Evolutionary conservation across 2,113 vertebrate genomes (phyloP).

Genomic region (Dermatemys mawii): DNA sequence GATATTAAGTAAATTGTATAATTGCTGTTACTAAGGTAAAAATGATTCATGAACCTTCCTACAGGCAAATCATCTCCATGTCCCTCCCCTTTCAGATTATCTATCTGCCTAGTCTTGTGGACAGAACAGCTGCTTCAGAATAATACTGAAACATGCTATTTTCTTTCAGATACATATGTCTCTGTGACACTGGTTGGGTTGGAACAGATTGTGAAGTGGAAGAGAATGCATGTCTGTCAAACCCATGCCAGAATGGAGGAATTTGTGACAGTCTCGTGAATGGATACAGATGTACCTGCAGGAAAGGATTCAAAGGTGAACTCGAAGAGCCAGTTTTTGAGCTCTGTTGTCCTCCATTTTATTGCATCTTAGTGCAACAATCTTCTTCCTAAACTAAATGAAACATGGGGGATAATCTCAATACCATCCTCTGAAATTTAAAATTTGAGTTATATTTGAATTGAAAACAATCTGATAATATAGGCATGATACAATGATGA

Average conservation of each 20-base stretch:
- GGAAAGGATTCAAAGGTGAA: slow-evolving; percentile 89
- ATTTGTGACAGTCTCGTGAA: slow-evolving; percentile 86
- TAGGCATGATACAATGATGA: not conserved
- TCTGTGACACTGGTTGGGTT: slow-evolving; percentile 88
- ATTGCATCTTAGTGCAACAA: not conserved
- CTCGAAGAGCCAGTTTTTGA: not conserved
- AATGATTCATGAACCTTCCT: not conserved
- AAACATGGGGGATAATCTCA: not conserved
- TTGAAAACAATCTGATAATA: not conserved
- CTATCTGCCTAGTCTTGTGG: not conserved
- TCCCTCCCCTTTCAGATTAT: not conserved
- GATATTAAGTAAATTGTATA: not conserved
- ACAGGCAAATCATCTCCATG: not conserved
- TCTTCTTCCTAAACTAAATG: not conserved
- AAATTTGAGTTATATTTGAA: not conserved
- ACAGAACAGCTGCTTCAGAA: not conserved
- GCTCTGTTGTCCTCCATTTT: not conserved
- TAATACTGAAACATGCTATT: slow-evolving; percentile 2
- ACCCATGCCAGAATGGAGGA: slow-evolving; percentile 88
- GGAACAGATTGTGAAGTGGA: slow-evolving; percentile 89
- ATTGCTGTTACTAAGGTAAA: not conserved
- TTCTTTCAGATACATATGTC: slow-evolving; percentile 86
- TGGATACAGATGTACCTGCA: slow-evolving; percentile 88
- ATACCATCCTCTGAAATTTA: not conserved
- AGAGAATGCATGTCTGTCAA: slow-evolving; percentile 88